Evolutionary conservation across 2,797 vertebrate genomes (phyloP), one percentile per base, ranked within the genome.

Genomic region (Psittacula echo): DNA sequence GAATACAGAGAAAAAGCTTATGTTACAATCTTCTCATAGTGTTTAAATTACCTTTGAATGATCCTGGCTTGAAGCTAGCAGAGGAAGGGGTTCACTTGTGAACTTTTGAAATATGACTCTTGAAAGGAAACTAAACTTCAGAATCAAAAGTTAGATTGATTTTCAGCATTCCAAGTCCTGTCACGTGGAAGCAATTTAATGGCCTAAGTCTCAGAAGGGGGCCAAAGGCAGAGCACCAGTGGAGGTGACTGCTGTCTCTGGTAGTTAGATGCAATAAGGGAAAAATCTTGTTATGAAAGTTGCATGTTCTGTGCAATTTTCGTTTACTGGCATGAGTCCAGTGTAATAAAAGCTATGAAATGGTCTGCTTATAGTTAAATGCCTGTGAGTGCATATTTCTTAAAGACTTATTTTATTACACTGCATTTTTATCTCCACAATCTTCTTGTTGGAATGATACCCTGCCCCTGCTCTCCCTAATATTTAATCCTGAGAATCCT

Each of bases 141-240:
- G 79, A 85, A 85, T 92, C 14, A 3, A 47, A 85, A 66, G 51
- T 89, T 85, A 81, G 82, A 84, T 6, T 74, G 68, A 91, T 87
- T 96, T 94, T 83, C 75, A 85, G 15, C 72, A 85, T 89, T 89
- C 72, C 62, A 65, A 58, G 34, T 74, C 48, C 47, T 74, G 65
- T 71, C 86, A 96, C 79, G 72, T 90, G 95, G 87, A 95, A 94
- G 45, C 41, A 93, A 95, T 95, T 94, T 93, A 87, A 58, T 47
- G 26, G 32, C 45, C 68, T 87, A 77, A 87, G 68, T 81, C 65
- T 85, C 87, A 75, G 68, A 92, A 47, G 45, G 72, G 26, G 68
- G 68, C 26, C 68, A 71, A 88, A 94, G 32, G 10, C 65, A 85
- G 61, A 89, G 70, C 37, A 80, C 44, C 54, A 66, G 48, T 66